phyloP scores from a whole-genome alignment of 2,113 vertebrate genomes.

The Hyperoodon ampullatus region DNA sequence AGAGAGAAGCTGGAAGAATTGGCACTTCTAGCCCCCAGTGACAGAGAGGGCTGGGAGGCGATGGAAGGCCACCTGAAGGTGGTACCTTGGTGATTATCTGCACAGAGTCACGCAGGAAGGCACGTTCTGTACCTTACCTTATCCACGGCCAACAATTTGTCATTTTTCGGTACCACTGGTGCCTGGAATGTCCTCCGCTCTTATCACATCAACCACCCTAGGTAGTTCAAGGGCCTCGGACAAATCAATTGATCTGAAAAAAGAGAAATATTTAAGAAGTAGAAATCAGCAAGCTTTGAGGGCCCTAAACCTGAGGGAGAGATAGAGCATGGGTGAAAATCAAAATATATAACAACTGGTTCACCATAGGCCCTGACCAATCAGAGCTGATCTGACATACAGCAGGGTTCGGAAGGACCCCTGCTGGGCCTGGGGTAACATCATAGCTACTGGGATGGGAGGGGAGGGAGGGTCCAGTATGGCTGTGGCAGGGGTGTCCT shows the following conservation, averaged over 20 bases:
- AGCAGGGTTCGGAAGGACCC: background rate
- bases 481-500: background rate
- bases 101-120: background rate
- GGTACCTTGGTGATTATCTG: background rate
- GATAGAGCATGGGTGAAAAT: background rate
- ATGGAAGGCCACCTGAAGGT: background rate
- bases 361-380: background rate
- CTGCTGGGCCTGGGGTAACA: background rate
- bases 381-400: background rate
- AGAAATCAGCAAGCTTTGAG: background rate
- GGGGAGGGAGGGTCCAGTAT: fast-evolving
- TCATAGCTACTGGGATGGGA: background rate
- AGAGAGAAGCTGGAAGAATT: background rate
- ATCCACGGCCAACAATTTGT: conserved; percentile 80
- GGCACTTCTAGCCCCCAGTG: too few relatives aligned
- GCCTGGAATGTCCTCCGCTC: conserved; percentile 83
- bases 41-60: background rate
- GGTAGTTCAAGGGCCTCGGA: conserved; percentile 80
- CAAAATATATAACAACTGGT: background rate
- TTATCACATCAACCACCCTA: conserved; percentile 83
- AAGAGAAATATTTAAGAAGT: conserved; percentile 40
- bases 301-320: background rate
- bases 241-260: conserved; percentile 81
- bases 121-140: conserved; percentile 79
- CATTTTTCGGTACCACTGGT: conserved; percentile 76